Base-by-base conservation (phyloP, 2,113 vertebrate species). In the Pleuronectes platessa region DNA sequence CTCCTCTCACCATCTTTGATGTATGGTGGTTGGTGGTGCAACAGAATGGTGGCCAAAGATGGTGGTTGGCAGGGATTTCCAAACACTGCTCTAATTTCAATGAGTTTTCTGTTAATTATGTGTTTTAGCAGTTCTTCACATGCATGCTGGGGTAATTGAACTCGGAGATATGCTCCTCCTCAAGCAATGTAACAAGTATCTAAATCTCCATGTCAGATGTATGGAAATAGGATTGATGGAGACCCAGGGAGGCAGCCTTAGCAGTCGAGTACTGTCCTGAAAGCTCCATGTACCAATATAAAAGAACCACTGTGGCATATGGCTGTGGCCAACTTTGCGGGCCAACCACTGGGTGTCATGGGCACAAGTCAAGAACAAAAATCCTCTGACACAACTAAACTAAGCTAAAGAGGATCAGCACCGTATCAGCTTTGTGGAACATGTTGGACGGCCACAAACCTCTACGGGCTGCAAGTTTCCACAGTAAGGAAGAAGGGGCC, bases 41-140 rank as follows among this genome's bases (percentile, higher is more conserved):
- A 81, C 63, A 85, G 85, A 89, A 91, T 76, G 79, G 79, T 69
- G 77, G 82, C 82, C 45, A 81, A 65, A n/a, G 20, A 54, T 8
- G 13, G 71, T 58, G 78, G 81, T 77, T 76, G 70, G 68, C 64
- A 80, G 31, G 20, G 45, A 84, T 59, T 70, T 83, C 70, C 71
- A 77, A 17, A 71, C 7, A 6, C 6, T 7, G 31, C 31, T 31
- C 31, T 7, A 31, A 31, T 61, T 90, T 88, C 84, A 89, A 92
- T 91, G 76, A 84, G 78, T 85, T 92, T 90, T 86, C 87, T 90
- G 88, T 84, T 91, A 91, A 92, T 92, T 64, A 82, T 74, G 68
- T 82, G 49, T 75, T 86, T 83, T 76, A 82, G 71, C 63, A 86
- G 70, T 77, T 79, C 37, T 79, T 89, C 79, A 47, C 62, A 49